Conservation (phyloP, 2,888 invertebrate species). For the Halictus ligatus region DNA sequence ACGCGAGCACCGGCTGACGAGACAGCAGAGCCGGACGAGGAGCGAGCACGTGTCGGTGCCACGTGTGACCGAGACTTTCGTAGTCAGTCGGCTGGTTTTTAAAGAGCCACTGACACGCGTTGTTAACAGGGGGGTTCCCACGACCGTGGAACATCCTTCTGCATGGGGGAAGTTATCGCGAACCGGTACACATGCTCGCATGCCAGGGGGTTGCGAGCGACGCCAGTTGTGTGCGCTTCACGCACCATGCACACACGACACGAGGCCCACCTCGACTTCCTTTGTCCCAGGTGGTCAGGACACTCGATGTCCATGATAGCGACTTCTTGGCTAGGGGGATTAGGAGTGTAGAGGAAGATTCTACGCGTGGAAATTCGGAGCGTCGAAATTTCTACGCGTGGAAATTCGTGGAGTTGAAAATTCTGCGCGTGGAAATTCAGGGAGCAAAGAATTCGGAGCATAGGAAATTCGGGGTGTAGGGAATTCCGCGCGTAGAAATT, state of each 20-base stretch:
- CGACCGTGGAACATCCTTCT: constrained; percentile 49
- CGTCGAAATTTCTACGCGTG: not conserved
- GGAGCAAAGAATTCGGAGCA: not conserved
- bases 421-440: not conserved
- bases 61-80: constrained; percentile 49
- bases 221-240: constrained; percentile 40
- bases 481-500: not conserved
- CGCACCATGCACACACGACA: constrained; percentile 52
- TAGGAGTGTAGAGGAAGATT: too few species aligned
- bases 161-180: constrained; percentile 43
- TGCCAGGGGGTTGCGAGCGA: constrained; percentile 49
- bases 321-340: not conserved
- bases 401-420: not conserved
- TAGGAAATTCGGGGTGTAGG: not conserved
- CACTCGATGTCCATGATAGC: not conserved
- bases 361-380: not conserved
- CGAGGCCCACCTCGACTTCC: constrained; percentile 31
- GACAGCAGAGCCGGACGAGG: not conserved
- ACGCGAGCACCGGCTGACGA: not conserved
- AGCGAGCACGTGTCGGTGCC: constrained; percentile 60
- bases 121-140: constrained; percentile 58
- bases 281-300: constrained; percentile 11
- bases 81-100: constrained; percentile 42
- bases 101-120: constrained; percentile 60
- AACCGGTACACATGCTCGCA: constrained; percentile 43